Conservation (phyloP, 2,113 vertebrate genomes). For the Oophaga pumilio region DNA sequence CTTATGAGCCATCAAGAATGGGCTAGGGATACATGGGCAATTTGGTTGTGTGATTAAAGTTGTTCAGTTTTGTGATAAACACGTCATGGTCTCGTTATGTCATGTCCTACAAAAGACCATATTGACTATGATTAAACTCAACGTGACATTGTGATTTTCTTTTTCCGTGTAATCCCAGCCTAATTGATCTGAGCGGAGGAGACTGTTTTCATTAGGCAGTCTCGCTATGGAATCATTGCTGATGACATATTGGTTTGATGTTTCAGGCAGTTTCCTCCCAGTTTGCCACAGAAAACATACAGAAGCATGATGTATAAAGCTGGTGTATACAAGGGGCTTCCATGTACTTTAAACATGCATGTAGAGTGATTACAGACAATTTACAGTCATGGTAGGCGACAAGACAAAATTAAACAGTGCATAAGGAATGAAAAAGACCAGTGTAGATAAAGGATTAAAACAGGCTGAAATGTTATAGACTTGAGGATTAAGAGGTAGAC, state of each 20-base stretch:
- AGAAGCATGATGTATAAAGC: not conserved
- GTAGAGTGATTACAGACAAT: not conserved
- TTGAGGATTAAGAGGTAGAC: not conserved
- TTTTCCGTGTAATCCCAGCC: too few relatives aligned
- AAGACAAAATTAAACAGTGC: conserved; percentile 1
- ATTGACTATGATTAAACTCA: too few relatives aligned
- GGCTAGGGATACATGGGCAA: too few relatives aligned
- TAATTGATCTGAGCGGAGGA: not conserved
- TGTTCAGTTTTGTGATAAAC: too few relatives aligned
- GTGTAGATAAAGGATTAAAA: not conserved
- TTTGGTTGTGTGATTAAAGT: too few relatives aligned
- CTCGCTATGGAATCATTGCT: not conserved
- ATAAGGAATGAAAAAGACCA: not conserved
- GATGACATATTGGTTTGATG: not conserved
- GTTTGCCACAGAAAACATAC: not conserved
- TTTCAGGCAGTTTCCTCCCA: not conserved
- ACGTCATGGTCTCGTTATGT: too few relatives aligned
- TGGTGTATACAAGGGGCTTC: not conserved
- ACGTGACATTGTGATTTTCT: too few relatives aligned
- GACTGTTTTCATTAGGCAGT: not conserved
- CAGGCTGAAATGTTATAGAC: not conserved
- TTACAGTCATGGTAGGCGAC: not conserved
- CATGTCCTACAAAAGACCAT: too few relatives aligned
- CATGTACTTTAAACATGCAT: not conserved
- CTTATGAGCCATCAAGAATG: too few relatives aligned